A percentile compares a stretch with the other conserved stretches of the same genome.
Evolutionary conservation across 2,797 vertebrate genomes (phyloP).

Genomic region (Dromococcyx pavoninus): DNA sequence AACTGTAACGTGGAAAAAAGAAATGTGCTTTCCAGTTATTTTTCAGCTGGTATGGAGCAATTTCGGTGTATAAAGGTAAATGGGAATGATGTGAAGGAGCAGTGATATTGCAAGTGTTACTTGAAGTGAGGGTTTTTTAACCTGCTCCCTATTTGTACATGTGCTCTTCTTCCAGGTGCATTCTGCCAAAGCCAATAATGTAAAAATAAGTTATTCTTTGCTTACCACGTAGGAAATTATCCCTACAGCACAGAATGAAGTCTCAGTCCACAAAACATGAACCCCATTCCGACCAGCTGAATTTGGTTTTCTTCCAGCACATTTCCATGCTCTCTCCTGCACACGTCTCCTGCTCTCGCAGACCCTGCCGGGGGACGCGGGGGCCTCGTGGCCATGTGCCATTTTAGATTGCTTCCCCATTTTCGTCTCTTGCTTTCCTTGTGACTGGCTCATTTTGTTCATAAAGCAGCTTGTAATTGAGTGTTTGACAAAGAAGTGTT

Average conservation of each 20-base stretch:
- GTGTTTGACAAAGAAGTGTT: constrained; percentile 68
- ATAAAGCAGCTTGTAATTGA: constrained; percentile 68
- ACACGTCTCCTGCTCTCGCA: no score
- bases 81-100: background rate
- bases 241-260: background rate
- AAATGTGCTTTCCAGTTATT: background rate
- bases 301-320: background rate
- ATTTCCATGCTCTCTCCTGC: background rate
- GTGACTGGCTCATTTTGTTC: constrained; percentile 41
- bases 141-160: background rate
- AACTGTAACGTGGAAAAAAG: background rate
- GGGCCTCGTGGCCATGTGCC: background rate
- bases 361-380: no score
- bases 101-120: background rate
- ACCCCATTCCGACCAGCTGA: background rate
- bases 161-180: background rate
- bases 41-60: background rate
- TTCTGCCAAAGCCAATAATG: background rate
- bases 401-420: background rate
- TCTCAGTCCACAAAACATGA: background rate
- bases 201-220: background rate
- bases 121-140: background rate
- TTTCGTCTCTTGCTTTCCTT: constrained; percentile 25
- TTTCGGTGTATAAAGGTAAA: background rate
- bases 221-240: background rate